Conservation (phyloP, 37 sponge, comb jelly and placozoan species). For the Oopsacas minuta region DNA sequence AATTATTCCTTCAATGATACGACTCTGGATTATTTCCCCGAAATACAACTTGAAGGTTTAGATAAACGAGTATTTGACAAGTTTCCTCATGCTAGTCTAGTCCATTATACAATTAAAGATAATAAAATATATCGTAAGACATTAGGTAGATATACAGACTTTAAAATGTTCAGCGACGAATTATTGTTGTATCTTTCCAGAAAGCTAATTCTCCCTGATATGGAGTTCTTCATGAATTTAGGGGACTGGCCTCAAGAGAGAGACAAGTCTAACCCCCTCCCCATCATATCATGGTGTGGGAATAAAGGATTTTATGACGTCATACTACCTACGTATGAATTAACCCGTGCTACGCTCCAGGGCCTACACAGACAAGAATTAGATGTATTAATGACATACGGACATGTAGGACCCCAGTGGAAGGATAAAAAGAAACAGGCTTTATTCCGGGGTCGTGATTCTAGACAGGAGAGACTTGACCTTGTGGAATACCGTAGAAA, state of each 20-base stretch:
- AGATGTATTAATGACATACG: conserved; percentile 52
- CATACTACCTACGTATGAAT: conserved; percentile 87
- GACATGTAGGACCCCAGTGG: conserved; percentile 53
- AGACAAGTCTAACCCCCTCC: conserved; percentile 27
- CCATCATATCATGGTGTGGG: conserved; percentile 93
- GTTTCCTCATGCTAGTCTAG: conserved; percentile 25
- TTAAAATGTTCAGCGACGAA: conserved; percentile 70
- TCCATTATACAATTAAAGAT: conserved; percentile 67
- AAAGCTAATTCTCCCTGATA: conserved; percentile 77
- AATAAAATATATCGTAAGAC: conserved; percentile 60
- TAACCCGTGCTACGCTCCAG: conserved; percentile 66
- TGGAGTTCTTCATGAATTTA: conserved; percentile 89
- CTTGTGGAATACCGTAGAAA: conserved; percentile 43
- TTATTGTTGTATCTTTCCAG: conserved; percentile 52
- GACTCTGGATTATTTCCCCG: neutral
- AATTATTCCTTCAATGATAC: neutral
- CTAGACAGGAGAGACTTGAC: conserved; percentile 81
- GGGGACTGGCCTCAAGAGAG: conserved; percentile 79
- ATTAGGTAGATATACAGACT: conserved; percentile 54
- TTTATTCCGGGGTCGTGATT: conserved; percentile 93
- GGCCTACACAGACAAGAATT: conserved; percentile 59
- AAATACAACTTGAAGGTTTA: conserved; percentile 35
- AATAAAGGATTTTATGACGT: conserved; percentile 66
- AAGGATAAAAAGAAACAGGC: conserved; percentile 56
- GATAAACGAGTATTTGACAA: conserved; percentile 21